Evolutionary conservation across 2,797 vertebrate genomes (phyloP).

Genomic region (Macropodus opercularis): DNA sequence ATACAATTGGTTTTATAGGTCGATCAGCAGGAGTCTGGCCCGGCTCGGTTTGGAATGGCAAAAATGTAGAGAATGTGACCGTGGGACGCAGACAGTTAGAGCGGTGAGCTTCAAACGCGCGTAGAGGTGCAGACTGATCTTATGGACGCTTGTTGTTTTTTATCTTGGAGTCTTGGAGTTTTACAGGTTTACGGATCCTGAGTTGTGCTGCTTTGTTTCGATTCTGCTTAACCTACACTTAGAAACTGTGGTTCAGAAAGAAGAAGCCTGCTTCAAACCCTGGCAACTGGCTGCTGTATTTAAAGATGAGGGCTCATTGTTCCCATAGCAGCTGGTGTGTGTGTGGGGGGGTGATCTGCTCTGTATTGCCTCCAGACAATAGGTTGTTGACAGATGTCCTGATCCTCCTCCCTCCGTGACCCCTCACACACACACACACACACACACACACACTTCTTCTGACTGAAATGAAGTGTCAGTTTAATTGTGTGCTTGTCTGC

Average conservation of each 20-base stretch:
- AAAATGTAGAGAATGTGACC: slow-evolving; percentile 69
- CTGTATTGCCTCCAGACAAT: slow-evolving; percentile 63
- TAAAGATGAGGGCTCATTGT: slow-evolving; percentile 63
- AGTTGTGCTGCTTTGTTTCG: slow-evolving; percentile 2
- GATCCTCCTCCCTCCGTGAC: slow-evolving; percentile 42
- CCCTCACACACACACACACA: slow-evolving; percentile 32
- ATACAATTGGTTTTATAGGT: neutral
- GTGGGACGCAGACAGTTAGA: slow-evolving; percentile 29
- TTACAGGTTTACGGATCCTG: neutral
- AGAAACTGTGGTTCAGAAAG: slow-evolving; percentile 12
- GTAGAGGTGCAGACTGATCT: neutral
- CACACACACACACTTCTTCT: slow-evolving; percentile 28
- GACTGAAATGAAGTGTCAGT: slow-evolving; percentile 58
- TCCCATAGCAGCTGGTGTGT: slow-evolving; percentile 64
- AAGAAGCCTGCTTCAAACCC: neutral
- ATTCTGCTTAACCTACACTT: slow-evolving; percentile 6
- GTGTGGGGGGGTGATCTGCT: slow-evolving; percentile 45
- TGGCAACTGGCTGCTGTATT: slow-evolving; percentile 59
- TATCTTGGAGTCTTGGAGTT: neutral
- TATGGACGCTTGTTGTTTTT: slow-evolving; percentile 2
- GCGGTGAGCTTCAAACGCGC: slow-evolving; percentile 13
- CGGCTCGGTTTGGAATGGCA: slow-evolving; percentile 67
- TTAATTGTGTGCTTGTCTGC: slow-evolving; percentile 59
- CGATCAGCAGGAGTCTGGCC: slow-evolving; percentile 50
- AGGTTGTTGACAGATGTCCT: slow-evolving; percentile 64